These are phyloP conservation scores for Dasyurus viverrinus DNA, from an alignment of 2,113 vertebrate genomes.

Conservation along the genomic window DNA sequence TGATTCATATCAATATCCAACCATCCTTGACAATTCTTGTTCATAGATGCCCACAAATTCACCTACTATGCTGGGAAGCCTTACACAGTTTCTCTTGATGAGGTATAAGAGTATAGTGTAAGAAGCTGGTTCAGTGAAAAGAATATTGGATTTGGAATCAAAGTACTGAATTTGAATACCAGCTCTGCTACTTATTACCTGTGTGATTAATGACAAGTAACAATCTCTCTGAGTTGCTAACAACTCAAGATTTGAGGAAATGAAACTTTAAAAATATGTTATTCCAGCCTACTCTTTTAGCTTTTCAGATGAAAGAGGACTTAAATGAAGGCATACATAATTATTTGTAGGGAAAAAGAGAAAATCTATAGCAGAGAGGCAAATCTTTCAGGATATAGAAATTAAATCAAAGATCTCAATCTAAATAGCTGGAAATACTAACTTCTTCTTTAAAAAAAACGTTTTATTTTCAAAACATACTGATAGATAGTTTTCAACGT, in stretches of 20 bases:
- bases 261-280: slow-evolving; percentile 39
- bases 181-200: background rate
- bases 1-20: background rate
- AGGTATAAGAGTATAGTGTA: background rate
- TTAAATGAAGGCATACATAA: slow-evolving; percentile 35
- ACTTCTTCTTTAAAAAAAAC: background rate
- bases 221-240: background rate
- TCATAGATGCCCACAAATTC: background rate
- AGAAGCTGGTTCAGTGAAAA: background rate
- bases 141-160: background rate
- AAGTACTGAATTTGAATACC: background rate
- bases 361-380: slow-evolving; percentile 3
- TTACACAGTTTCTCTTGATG: background rate
- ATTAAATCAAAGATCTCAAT: background rate
- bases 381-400: background rate
- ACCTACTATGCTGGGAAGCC: background rate
- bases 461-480: too few relatives aligned
- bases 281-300: slow-evolving; percentile 40
- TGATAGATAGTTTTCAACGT: too few relatives aligned
- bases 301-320: slow-evolving; percentile 25
- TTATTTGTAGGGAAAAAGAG: slow-evolving; percentile 53
- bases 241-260: slow-evolving; percentile 9
- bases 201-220: background rate
- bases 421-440: background rate
- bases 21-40: too few relatives aligned